These are phyloP conservation scores for Heliconius ethilla DNA, from an alignment of 2,888 invertebrate species.

Conservation along the genomic window DNA sequence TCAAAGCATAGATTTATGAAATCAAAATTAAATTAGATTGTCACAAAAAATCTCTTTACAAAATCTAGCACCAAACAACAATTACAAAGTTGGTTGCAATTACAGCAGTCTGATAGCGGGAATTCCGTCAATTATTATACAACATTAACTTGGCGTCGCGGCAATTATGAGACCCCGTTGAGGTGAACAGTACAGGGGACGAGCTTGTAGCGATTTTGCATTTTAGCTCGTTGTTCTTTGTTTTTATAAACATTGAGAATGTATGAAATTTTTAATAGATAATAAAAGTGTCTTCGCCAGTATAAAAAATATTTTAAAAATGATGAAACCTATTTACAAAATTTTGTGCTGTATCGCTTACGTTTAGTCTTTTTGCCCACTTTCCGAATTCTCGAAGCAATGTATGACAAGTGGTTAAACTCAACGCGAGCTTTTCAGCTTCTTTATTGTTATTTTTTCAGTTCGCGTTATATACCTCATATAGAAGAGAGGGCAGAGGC, in stretches of 20 bases:
- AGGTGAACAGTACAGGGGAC: background rate
- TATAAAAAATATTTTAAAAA: background rate
- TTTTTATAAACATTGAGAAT: background rate
- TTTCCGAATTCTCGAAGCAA: background rate
- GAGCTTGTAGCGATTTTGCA: conserved; percentile 18
- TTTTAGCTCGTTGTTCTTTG: background rate
- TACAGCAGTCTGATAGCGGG: conserved; percentile 36
- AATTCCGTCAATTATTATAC: conserved; percentile 44
- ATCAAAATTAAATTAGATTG: conserved; percentile 1
- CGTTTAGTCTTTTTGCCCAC: background rate
- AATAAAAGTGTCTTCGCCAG: background rate
- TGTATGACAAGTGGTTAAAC: too few species aligned
- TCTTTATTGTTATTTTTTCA: too few species aligned
- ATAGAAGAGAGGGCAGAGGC: too few species aligned
- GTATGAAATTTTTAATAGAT: too few species aligned
- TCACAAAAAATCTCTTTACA: background rate
- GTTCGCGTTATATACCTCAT: too few species aligned
- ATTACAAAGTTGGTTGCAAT: conserved; percentile 39
- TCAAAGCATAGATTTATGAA: background rate
- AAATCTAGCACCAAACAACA: conserved; percentile 23
- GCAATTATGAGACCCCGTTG: conserved; percentile 26
- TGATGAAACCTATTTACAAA: background rate
- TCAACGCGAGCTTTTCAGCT: too few species aligned
- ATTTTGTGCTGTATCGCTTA: too few species aligned
- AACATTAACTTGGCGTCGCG: conserved; percentile 41